Evolutionary conservation across 2,113 vertebrate species (phyloP), one percentile per base, ranked within the genome.

Genomic region (Spermophilus dauricus): DNA sequence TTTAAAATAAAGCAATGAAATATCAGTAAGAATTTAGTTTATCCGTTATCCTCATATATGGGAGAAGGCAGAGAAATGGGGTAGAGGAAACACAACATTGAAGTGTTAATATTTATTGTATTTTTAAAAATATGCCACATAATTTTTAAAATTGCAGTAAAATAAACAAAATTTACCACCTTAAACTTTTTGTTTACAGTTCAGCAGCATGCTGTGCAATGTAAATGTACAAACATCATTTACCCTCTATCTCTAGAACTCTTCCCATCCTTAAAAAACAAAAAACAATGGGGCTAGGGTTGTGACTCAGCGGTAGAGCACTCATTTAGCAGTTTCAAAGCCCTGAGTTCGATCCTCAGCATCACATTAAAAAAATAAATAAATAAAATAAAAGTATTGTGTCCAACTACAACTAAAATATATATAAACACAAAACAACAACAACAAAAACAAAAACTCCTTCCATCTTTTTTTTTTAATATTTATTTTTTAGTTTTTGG

Each of bases 11-110:
- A 91, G 26, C 24, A 96, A 94, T 76, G 48, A 26, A 75, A 34
- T 70, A 94, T 61, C 48, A 87, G 45, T 72, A 13, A 91, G 73
- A 91, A 87, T 91, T 87, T 67, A 58, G 48, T 83, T 58, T 22
- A 76, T 26, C 28, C 37, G 45, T 69, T 80, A 76, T 48, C 12
- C 67, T 58, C 86, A 37, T 48, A 34, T 91, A 34, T 76, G 48
- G 10, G 5, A 81, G 32, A 76, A 81, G 76, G 17, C 32, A 86
- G 17, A 34, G 34, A 86, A 72, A 58, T 34, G 20, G 39, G 16
- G 30, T 70, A 83, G 34, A 82, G 56, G 24, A 72, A 65, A 28
- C 8, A 78, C 30, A 93, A 78, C 37, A 86, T 24, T 9, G 9
- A 58, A 73, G n/a, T 65, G 9, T 56, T 56, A 13, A 56, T 75